phyloP scores from a whole-genome alignment of 2,113 vertebrate genomes.

The Eleginops maclovinus region DNA sequence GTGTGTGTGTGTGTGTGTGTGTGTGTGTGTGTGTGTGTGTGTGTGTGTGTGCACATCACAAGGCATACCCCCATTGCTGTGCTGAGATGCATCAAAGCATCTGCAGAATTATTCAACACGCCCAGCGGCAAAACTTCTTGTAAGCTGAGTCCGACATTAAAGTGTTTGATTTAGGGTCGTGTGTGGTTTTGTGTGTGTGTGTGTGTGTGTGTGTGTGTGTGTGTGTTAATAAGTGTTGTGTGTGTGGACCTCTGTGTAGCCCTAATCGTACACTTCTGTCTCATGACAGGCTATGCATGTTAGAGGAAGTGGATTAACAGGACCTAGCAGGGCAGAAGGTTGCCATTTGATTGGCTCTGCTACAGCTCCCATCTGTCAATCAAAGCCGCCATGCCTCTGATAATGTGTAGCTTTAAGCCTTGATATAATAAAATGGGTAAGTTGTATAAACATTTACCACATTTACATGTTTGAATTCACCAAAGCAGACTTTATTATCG shows the following conservation, averaged over 20 bases:
- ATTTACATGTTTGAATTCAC: background rate
- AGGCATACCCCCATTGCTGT: conserved; percentile 24
- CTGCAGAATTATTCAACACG: conserved; percentile 55
- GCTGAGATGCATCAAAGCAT: conserved; percentile 62
- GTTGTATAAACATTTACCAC: no score
- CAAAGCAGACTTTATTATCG: background rate
- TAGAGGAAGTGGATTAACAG: conserved; percentile 10
- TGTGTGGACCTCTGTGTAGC: background rate
- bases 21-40: conserved; percentile 6
- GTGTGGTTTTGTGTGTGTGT: conserved; percentile 4
- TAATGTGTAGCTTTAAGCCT: no score
- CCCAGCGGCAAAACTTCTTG: conserved; percentile 29
- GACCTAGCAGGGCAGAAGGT: background rate
- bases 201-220: conserved; percentile 8
- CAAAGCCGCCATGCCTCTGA: no score
- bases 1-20: conserved; percentile 7
- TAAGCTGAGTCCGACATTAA: conserved; percentile 5
- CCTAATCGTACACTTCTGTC: background rate
- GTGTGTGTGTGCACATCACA: conserved; percentile 35
- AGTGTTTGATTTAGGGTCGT: background rate
- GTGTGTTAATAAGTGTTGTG: background rate
- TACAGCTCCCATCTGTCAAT: no score
- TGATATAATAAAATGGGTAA: no score
- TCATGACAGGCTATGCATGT: conserved; percentile 8
- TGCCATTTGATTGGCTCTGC: conserved; percentile 1